Evolutionary conservation across 2,113 vertebrate genomes (phyloP).

Genomic region (Malurus melanocephalus): DNA sequence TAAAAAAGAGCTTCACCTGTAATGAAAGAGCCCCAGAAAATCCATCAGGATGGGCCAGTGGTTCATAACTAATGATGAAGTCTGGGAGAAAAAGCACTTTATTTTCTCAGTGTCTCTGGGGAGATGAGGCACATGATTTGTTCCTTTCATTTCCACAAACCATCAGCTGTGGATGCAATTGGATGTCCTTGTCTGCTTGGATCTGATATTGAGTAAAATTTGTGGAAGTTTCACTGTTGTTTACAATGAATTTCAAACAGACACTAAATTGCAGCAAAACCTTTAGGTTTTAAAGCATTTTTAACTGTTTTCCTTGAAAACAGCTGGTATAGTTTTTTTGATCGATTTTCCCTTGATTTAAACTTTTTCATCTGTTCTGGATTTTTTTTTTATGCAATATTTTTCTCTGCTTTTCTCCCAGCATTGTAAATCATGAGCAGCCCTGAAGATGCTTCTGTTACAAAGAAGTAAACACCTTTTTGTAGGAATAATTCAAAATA

Average conservation of each 20-base stretch:
- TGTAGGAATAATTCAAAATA: not conserved
- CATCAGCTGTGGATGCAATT: not conserved
- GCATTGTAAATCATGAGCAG: not conserved
- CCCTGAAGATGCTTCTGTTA: not conserved
- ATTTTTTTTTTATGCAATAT: not conserved
- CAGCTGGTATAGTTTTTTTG: not conserved
- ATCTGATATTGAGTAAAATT: not conserved
- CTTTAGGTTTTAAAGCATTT: not conserved
- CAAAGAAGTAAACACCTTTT: not conserved
- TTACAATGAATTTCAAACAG: not conserved
- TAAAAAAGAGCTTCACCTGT: not conserved
- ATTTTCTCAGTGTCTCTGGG: not conserved
- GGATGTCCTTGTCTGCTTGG: not conserved
- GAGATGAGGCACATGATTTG: not conserved
- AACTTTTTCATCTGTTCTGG: not conserved
- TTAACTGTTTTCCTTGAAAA: not conserved
- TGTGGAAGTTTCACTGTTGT: not conserved
- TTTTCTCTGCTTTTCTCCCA: not conserved
- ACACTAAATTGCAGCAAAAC: not conserved
- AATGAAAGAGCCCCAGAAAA: not conserved
- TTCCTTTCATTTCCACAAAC: not conserved
- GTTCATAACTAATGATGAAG: not conserved
- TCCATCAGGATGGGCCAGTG: not conserved
- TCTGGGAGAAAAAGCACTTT: not conserved
- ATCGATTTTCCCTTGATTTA: not conserved